phyloP scores from a whole-genome alignment of 2,888 invertebrate species.

The Tridacna gigas region DNA sequence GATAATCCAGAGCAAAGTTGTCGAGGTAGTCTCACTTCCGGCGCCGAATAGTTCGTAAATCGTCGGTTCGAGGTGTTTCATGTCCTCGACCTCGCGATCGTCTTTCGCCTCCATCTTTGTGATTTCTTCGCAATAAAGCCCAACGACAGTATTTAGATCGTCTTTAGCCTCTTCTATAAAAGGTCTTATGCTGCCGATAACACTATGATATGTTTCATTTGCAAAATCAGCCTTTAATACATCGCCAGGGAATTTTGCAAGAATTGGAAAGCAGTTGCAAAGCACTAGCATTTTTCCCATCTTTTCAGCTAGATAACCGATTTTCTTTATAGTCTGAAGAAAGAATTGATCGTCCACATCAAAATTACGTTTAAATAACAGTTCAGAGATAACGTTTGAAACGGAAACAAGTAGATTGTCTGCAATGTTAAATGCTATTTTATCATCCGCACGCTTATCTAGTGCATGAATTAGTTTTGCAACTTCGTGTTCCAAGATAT shows the following conservation, averaged over 20 bases:
- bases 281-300: conserved; percentile 10
- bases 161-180: conserved; percentile 14
- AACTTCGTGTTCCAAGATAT: conserved; percentile 30
- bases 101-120: not conserved
- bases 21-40: conserved; percentile 8
- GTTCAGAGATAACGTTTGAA: conserved; percentile 34
- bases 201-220: not conserved
- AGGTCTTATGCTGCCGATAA: not conserved
- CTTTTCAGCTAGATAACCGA: not conserved
- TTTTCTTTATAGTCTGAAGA: not conserved
- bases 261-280: conserved; percentile 37
- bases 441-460: not conserved
- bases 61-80: not conserved
- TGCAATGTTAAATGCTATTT: not conserved
- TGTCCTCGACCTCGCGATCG: not conserved
- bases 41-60: conserved; percentile 11
- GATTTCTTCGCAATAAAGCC: conserved; percentile 20
- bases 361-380: conserved; percentile 42
- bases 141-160: conserved; percentile 19
- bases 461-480: not conserved
- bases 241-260: conserved; percentile 22
- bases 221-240: conserved; percentile 10
- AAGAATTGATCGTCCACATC: conserved; percentile 31
- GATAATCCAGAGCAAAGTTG: not conserved
- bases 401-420: conserved; percentile 13